phyloP scores from a whole-genome alignment of 2,797 vertebrate species.

The Apodemus agrarius region DNA sequence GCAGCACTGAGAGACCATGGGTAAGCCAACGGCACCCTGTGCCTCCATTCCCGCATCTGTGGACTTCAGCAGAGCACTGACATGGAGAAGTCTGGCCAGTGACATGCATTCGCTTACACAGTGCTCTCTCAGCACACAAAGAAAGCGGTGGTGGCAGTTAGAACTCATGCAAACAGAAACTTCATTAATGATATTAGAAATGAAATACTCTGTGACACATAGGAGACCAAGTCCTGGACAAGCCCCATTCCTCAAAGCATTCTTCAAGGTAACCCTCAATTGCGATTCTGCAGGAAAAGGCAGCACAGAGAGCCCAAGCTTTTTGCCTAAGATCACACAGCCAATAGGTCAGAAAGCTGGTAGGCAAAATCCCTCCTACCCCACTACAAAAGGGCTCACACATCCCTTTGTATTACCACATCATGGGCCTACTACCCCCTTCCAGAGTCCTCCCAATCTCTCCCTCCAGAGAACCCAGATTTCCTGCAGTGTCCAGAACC shows the following conservation, averaged over 20 bases:
- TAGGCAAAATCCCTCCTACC: neutral
- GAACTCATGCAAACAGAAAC: neutral
- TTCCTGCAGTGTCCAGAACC: neutral
- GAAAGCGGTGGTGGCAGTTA: neutral
- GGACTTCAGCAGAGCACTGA: neutral
- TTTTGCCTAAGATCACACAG: constrained; percentile 49
- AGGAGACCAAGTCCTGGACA: neutral
- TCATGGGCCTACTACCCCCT: neutral
- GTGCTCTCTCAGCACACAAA: neutral
- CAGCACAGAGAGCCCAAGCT: constrained; percentile 38
- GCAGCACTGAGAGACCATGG: neutral
- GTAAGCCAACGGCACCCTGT: neutral
- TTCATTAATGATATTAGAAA: neutral
- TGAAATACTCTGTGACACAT: neutral
- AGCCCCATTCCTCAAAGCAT: neutral
- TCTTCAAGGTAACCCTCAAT: neutral
- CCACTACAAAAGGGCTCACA: neutral
- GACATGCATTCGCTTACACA: neutral
- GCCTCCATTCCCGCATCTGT: neutral
- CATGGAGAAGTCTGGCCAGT: neutral
- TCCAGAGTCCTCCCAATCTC: neutral
- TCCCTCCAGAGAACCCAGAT: neutral
- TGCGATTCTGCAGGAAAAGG: neutral
- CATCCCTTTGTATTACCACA: rapidly evolving
- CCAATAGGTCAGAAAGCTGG: neutral